A percentile compares a stretch with the other conserved stretches of the same genome.
Evolutionary conservation across 92 coral and sea anemone species (phyloP).

Genomic region (Montipora capitata): DNA sequence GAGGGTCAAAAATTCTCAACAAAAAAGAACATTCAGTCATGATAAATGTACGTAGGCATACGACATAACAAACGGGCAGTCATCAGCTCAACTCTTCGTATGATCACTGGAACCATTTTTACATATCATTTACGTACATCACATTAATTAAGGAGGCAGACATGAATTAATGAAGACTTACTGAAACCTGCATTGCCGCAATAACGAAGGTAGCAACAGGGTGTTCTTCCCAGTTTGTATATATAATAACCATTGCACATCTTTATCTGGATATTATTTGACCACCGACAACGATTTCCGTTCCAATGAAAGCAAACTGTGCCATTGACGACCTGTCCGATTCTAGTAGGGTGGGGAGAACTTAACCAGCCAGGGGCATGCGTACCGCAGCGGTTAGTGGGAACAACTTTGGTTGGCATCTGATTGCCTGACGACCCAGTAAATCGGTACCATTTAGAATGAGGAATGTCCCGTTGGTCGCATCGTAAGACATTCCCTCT

Average conservation of each 20-base stretch:
- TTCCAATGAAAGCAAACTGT: slow-evolving; percentile 75
- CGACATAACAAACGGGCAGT: too few relatives aligned
- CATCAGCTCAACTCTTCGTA: too few relatives aligned
- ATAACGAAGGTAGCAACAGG: slow-evolving; percentile 69
- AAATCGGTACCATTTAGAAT: slow-evolving; percentile 46
- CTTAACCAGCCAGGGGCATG: slow-evolving; percentile 66
- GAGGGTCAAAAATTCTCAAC: too few relatives aligned
- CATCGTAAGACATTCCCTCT: slow-evolving; percentile 35
- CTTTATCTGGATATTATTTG: slow-evolving; percentile 60
- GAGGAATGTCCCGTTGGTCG: slow-evolving; percentile 20
- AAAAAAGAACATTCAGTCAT: too few relatives aligned
- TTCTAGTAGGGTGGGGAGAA: slow-evolving; percentile 62
- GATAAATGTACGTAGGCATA: too few relatives aligned
- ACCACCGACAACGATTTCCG: slow-evolving; percentile 61
- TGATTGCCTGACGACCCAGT: slow-evolving; percentile 39
- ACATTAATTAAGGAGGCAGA: too few relatives aligned
- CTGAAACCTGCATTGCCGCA: slow-evolving; percentile 69
- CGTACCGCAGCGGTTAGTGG: slow-evolving; percentile 28
- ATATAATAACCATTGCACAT: slow-evolving; percentile 69
- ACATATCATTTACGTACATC: too few relatives aligned
- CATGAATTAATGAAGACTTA: not conserved
- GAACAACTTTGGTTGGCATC: slow-evolving; percentile 47
- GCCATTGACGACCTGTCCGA: slow-evolving; percentile 51
- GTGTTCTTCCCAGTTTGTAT: slow-evolving; percentile 56
- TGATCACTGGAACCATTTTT: too few relatives aligned